Evolutionary conservation across 2,797 vertebrate species (phyloP).

Genomic region (Iguana delicatissima): DNA sequence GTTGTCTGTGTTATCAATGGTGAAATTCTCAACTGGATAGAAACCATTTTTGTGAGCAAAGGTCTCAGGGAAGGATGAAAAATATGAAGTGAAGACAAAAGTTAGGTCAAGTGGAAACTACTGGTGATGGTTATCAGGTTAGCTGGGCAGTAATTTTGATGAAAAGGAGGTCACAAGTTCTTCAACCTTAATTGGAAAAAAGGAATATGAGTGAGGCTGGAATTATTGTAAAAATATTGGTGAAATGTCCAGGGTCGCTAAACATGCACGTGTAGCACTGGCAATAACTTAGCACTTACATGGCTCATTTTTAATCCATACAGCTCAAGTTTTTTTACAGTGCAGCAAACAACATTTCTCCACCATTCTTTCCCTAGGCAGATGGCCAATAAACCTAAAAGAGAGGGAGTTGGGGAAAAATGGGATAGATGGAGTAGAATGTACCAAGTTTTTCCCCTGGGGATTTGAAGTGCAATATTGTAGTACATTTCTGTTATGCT

Average conservation of each 20-base stretch:
- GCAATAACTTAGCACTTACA: background rate
- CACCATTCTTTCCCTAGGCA: slow-evolving; percentile 3
- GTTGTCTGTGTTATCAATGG: slow-evolving; percentile 13
- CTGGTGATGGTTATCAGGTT: background rate
- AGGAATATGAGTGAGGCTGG: background rate
- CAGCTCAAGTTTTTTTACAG: slow-evolving; percentile 16
- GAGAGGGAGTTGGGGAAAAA: too few species aligned
- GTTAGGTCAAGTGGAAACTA: slow-evolving; percentile 20
- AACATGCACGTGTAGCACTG: background rate
- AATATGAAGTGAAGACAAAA: slow-evolving; percentile 13
- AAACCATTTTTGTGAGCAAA: slow-evolving; percentile 27
- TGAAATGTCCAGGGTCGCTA: slow-evolving; percentile 3
- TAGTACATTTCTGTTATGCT: background rate
- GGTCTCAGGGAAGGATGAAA: slow-evolving; percentile 3
- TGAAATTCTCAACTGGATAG: slow-evolving; percentile 26
- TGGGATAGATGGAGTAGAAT: background rate
- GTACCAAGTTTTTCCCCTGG: background rate
- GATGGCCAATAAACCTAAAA: background rate
- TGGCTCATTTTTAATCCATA: slow-evolving; percentile 17
- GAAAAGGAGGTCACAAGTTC: slow-evolving; percentile 20
- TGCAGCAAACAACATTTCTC: background rate
- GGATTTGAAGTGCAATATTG: background rate
- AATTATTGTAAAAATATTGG: slow-evolving; percentile 2
- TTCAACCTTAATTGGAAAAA: slow-evolving; percentile 25
- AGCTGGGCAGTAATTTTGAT: background rate